Evolutionary conservation across 2,113 vertebrate genomes (phyloP), one percentile per base, ranked within the genome.

Genomic region (Scortum barcoo): DNA sequence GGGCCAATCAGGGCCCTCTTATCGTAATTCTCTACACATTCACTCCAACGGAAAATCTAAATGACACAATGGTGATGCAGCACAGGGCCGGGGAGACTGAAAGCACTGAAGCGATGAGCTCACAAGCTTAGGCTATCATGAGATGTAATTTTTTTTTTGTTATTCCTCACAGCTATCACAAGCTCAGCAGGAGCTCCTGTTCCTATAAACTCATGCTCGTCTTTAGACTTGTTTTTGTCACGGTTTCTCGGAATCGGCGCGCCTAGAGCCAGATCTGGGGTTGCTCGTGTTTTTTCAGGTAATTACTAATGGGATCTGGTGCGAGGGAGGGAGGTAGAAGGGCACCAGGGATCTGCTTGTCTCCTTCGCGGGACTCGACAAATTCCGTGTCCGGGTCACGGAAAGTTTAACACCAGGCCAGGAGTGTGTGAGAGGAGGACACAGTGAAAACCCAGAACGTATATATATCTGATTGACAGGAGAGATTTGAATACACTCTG

Each of bases 151-250:
- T 11, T 61, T n/a, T 73, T 50, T n/a, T 76, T 54, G 19, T 66
- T 69, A 13, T 75, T 80, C 69, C 77, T 87, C 69, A 78, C 36
- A 87, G 86, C 77, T 74, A 77, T 84, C 75, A 69, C 72, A 80
- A 80, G 70, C 68, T 71, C 51, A 80, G 42, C 60, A 62, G 72
- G 83, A 46, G 51, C 51, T 72, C 46, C 28, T 69, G 44, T 78
- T 74, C 72, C 73, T 67, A 30, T 51, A 61, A 89, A 62, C 58
- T 40, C 79, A 44, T 56, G 56, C 71, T 80, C 51, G 4, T 71
- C 69, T 74, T 73, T 56, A 73, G 74, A 77, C 70, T 67, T 71
- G 40, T 46, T 71, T 79, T 42, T 56, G n/a, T 48, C n/a, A 36
- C 10, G 4, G 38, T 66, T 83, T 74, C 70, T 74, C 46, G 13